A percentile compares a stretch with the other conserved stretches of the same genome.
Evolutionary conservation across 2,797 vertebrate species (phyloP).

Genomic region (Gymnothorax javanicus): DNA sequence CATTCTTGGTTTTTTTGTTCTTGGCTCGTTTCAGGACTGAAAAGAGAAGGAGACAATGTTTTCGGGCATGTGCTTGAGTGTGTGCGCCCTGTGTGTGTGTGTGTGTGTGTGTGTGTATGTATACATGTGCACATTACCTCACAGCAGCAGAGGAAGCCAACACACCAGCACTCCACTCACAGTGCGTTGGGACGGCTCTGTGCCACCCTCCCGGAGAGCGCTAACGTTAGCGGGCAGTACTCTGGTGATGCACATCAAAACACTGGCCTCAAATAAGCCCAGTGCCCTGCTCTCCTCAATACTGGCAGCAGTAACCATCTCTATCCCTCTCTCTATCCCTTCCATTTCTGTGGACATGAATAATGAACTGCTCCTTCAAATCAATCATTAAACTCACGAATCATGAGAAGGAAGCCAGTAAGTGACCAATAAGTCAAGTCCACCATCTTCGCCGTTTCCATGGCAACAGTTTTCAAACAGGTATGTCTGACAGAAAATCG

Average conservation of each 20-base stretch:
- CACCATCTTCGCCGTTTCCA: too few relatives aligned
- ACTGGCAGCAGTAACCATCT: background rate
- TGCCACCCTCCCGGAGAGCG: background rate
- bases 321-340: background rate
- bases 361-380: background rate
- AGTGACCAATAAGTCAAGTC: too few relatives aligned
- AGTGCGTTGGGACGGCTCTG: background rate
- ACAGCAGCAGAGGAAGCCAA: background rate
- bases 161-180: background rate
- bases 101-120: background rate
- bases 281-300: background rate
- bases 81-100: background rate
- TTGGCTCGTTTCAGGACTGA: conserved; percentile 91
- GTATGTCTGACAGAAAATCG: too few relatives aligned
- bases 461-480: too few relatives aligned
- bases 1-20: conserved; percentile 86
- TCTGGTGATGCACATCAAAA: background rate
- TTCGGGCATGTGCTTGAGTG: background rate
- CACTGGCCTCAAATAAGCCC: background rate
- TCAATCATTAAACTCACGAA: background rate
- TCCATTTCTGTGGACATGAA: background rate
- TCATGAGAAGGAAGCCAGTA: too few relatives aligned
- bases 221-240: background rate
- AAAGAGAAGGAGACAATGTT: conserved; percentile 35
- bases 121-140: background rate